Evolutionary conservation across 1,140 invertebrate species (phyloP).

Genomic region (Episyrphus balteatus): DNA sequence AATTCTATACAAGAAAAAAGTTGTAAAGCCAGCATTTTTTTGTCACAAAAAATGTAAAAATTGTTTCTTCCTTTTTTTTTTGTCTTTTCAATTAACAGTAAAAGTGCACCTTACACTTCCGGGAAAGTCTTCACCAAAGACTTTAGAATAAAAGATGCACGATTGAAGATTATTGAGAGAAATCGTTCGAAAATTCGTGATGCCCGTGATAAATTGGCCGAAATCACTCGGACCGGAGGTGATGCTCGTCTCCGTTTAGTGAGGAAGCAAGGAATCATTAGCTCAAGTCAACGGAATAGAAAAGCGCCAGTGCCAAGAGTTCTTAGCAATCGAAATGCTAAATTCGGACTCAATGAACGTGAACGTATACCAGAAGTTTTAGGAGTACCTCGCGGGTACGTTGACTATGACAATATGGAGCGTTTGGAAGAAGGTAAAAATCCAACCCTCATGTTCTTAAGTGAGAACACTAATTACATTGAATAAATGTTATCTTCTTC

Average conservation of each 20-base stretch:
- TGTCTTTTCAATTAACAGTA: not conserved
- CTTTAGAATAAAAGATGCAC: slow-evolving; percentile 43
- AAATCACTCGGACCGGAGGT: slow-evolving; percentile 48
- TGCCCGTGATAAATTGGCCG: slow-evolving; percentile 55
- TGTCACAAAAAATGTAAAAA: not conserved
- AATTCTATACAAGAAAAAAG: not conserved
- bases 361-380: slow-evolving; percentile 1
- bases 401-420: slow-evolving; percentile 34
- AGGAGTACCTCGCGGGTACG: slow-evolving; percentile 22
- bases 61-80: not conserved
- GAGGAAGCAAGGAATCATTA: slow-evolving; percentile 15
- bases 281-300: too few relatives aligned
- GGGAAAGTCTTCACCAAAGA: not conserved
- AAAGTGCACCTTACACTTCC: not conserved
- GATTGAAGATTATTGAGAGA: slow-evolving; percentile 57
- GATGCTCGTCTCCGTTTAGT: slow-evolving; percentile 50
- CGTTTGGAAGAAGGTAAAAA: slow-evolving; percentile 30
- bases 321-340: too few relatives aligned
- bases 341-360: too few relatives aligned
- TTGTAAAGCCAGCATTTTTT: not conserved
- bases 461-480: too few relatives aligned
- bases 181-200: slow-evolving; percentile 53
- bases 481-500: too few relatives aligned
- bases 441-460: too few relatives aligned
- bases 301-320: too few relatives aligned